A percentile compares a stretch with the other conserved stretches of the same genome.
These are phyloP conservation scores for Andrena camellia DNA, from an alignment of 2,888 invertebrate species.

Conservation along the genomic window DNA sequence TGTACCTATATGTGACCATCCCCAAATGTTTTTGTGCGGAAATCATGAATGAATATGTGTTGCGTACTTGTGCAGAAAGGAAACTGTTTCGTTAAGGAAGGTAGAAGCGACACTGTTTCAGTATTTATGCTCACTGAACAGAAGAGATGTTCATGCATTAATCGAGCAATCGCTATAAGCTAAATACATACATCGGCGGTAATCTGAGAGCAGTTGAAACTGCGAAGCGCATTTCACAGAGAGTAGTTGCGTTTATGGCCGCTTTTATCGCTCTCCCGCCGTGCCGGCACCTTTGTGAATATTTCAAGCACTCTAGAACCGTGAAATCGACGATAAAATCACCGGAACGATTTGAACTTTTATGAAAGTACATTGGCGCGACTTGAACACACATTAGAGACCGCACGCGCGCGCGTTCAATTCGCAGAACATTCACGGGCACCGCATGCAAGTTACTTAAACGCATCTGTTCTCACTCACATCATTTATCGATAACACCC, in stretches of 20 bases:
- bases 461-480: no score
- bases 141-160: not conserved
- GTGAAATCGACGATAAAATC: constrained; percentile 67
- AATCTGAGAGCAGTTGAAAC: constrained; percentile 40
- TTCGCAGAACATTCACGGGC: not conserved
- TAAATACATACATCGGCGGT: constrained; percentile 29
- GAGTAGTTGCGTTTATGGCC: constrained; percentile 35
- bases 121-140: not conserved
- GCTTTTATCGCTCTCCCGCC: constrained; percentile 27
- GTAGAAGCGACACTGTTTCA: no score
- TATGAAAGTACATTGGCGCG: constrained; percentile 59
- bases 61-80: not conserved
- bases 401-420: not conserved
- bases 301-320: constrained; percentile 63
- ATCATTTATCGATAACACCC: no score
- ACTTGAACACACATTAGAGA: constrained; percentile 69
- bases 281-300: constrained; percentile 49
- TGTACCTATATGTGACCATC: not conserved
- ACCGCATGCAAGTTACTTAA: no score
- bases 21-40: not conserved
- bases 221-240: constrained; percentile 15
- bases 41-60: not conserved
- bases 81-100: not conserved
- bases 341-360: constrained; percentile 61
- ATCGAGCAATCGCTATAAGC: constrained; percentile 10